A percentile compares a stretch with the other conserved stretches of the same genome.
Conservation (phyloP, 2,113 vertebrate genomes). For the Manacus vitellinus region DNA sequence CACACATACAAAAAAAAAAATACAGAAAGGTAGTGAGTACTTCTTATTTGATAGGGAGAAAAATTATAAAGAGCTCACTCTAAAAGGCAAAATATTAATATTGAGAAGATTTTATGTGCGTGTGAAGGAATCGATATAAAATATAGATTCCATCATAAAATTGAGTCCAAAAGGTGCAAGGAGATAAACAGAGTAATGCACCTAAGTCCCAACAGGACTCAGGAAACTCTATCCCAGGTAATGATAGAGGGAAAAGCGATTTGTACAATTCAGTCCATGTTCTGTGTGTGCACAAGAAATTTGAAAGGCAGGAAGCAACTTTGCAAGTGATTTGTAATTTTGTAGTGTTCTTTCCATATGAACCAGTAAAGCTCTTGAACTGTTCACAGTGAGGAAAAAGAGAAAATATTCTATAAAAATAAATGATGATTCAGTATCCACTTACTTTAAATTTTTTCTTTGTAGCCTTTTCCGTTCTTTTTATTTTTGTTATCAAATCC, state of each 20-base stretch:
- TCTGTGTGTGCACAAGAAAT: not conserved
- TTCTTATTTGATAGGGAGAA: not conserved
- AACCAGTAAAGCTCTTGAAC: not conserved
- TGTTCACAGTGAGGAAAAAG: not conserved
- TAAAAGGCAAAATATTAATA: not conserved
- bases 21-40: not conserved
- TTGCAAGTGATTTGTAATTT: not conserved
- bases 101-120: not conserved
- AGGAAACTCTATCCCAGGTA: not conserved
- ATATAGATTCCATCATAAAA: not conserved
- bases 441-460: not conserved
- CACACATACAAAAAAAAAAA: not conserved
- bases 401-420: not conserved
- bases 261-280: not conserved
- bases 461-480: not conserved
- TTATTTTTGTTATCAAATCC: not conserved
- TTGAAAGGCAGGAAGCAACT: not conserved
- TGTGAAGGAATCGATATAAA: not conserved
- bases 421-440: rapidly evolving
- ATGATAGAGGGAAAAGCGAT: not conserved
- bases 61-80: not conserved
- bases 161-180: not conserved
- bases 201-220: not conserved
- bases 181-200: not conserved
- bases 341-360: not conserved